Base-by-base conservation (phyloP, 2,888 invertebrate species). In the Calliphora vomitoria region DNA sequence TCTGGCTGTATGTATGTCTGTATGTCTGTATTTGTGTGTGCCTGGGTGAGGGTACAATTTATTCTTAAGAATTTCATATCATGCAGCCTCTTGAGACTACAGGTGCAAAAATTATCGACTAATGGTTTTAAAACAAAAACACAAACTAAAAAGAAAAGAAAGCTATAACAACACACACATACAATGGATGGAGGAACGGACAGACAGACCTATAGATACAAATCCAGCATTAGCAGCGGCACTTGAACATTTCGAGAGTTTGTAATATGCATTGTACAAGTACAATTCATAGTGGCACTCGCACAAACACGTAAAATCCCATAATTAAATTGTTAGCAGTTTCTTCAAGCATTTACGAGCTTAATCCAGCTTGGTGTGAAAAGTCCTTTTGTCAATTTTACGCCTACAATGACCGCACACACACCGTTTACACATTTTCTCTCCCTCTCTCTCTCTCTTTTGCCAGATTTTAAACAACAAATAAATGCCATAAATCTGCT, bases 361-460 rank as follows among this genome's bases (percentile, higher is more conserved):
- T 91, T 89, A 90, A 87, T 88, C 75, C 90, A 91, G 78, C 15
- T 8, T 91, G 90, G 91, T 93, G 93, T 91, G 92, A 93, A 92
- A 92, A 91, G 90, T 93, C 90, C 89, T 85, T 89, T 89, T 88
- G 87, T 89, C 85, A 88, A 85, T 89, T 87, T 82, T 72, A 87
- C 87, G 85, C 88, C 88, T 88, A 87, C 82, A 80, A 53, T 82
- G 69, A 74, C 79, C 87, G 66, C 82, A 53, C 69, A 55, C 69
- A 72, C 47, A 25, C 35, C n/a, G n/a, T n/a, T n/a, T n/a, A 66
- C 53, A 64, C 6, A 58, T 62, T 31, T 47, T 60, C 3, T 3
- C 1, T 55, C 13, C 53, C 18, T n/a, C 47, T 31, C 31, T 60
- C 3, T 3, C 1, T 55, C 13, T 62, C 18, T n/a, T 75, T 31